These are phyloP conservation scores for Geopemphigus sp. DNA, from an alignment of 1,140 invertebrate genomes.

Conservation along the genomic window DNA sequence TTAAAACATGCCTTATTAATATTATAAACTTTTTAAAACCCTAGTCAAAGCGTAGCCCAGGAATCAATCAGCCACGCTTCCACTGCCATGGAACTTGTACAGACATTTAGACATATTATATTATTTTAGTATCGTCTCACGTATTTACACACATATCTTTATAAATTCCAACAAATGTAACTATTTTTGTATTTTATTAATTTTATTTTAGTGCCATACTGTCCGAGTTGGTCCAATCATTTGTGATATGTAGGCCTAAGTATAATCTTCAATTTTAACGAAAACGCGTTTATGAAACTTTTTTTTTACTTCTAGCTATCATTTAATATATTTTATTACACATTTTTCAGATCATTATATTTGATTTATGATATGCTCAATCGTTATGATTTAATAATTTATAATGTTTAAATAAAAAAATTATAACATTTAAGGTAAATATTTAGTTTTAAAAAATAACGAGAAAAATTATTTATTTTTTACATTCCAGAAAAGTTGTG, in stretches of 20 bases:
- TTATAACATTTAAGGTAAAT: neutral
- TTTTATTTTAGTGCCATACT: constrained; percentile 40
- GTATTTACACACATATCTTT: constrained; percentile 30
- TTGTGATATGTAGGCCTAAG: constrained; percentile 45
- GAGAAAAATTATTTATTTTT: neutral
- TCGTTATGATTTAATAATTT: neutral
- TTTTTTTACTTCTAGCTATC: neutral
- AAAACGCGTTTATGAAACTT: neutral
- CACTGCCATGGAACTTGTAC: constrained; percentile 43
- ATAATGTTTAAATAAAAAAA: neutral
- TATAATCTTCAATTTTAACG: neutral
- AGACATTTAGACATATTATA: neutral
- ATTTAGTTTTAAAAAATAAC: neutral
- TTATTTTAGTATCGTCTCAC: constrained; percentile 29
- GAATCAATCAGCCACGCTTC: constrained; percentile 44
- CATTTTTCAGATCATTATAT: neutral
- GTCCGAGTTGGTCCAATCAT: constrained; percentile 38
- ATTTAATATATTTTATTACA: neutral
- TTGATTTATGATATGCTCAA: constrained; percentile 8
- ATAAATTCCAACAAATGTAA: constrained; percentile 5
- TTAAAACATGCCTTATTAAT: neutral
- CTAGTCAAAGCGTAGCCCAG: neutral
- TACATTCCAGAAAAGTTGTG: constrained; percentile 33
- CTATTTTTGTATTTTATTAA: constrained; percentile 11
- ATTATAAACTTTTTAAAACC: neutral